Conservation (phyloP, 2,888 invertebrate genomes). For the Caenorhabditis zanzibari region DNA sequence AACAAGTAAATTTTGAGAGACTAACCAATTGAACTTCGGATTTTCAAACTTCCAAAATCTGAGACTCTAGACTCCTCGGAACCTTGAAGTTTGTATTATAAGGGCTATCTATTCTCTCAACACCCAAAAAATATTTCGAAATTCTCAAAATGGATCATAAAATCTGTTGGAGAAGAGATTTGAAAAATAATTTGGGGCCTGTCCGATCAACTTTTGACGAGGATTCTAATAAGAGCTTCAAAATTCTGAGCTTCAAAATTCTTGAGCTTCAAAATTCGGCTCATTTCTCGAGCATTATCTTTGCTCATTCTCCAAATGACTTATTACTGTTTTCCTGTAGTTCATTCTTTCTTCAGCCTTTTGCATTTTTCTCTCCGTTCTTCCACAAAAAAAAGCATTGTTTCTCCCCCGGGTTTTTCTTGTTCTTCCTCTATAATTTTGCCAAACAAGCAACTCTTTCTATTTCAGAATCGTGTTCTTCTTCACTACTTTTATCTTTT, state of each 20-base stretch:
- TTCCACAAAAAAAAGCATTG: background rate
- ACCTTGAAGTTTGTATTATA: too few relatives aligned
- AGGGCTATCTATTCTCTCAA: too few relatives aligned
- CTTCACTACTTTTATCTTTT: background rate
- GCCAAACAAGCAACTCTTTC: conserved; percentile 21
- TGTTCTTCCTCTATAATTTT: conserved; percentile 1
- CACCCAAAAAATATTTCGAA: too few relatives aligned
- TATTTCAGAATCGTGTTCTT: background rate
- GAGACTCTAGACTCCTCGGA: background rate
- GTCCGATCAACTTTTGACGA: too few relatives aligned
- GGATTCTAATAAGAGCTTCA: too few relatives aligned
- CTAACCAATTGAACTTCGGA: background rate
- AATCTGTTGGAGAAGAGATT: too few relatives aligned
- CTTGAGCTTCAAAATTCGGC: background rate
- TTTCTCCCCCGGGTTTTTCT: background rate
- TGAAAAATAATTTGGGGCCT: too few relatives aligned
- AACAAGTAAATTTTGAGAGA: background rate
- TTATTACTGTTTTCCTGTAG: background rate
- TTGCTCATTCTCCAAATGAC: background rate
- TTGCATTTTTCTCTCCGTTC: background rate
- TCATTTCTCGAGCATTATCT: background rate
- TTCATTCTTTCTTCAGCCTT: background rate
- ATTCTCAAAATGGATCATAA: too few relatives aligned
- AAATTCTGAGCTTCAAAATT: too few relatives aligned
- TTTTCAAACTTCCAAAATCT: background rate